Conservation (phyloP, 2,113 vertebrate genomes). For the Percina caprodes region DNA sequence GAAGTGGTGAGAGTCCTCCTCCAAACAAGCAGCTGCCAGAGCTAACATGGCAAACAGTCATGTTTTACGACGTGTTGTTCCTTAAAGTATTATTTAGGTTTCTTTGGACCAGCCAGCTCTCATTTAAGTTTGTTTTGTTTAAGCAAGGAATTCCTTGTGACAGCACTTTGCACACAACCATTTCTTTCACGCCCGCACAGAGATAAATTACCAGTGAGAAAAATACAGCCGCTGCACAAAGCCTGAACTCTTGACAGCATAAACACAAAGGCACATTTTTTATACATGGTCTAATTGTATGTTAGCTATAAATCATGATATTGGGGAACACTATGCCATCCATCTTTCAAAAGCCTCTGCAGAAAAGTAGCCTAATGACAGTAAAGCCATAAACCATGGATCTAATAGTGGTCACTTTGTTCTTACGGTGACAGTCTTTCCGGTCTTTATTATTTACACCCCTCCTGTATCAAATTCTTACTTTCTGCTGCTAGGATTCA, state of each 20-base stretch:
- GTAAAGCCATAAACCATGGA: conserved; percentile 44
- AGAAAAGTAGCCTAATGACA: conserved; percentile 50
- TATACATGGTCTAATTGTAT: conserved; percentile 61
- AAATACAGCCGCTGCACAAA: conserved; percentile 52
- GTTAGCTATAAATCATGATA: conserved; percentile 58
- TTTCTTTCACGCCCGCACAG: conserved; percentile 58
- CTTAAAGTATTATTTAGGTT: conserved; percentile 65
- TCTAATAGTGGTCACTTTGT: conserved; percentile 29
- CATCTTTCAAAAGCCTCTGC: conserved; percentile 47
- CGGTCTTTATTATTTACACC: conserved; percentile 36
- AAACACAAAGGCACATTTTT: conserved; percentile 67
- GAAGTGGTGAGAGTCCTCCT: conserved; percentile 29
- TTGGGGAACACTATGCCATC: conserved; percentile 22
- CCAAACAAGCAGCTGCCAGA: conserved; percentile 26
- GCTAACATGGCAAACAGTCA: conserved; percentile 55
- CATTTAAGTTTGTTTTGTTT: conserved; percentile 66
- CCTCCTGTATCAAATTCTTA: conserved; percentile 3
- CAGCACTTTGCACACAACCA: conserved; percentile 66
- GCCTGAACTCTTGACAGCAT: conserved; percentile 64
- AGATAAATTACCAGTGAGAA: conserved; percentile 68
- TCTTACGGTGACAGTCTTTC: conserved; percentile 41
- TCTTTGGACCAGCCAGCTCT: conserved; percentile 49
- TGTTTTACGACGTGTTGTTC: conserved; percentile 62
- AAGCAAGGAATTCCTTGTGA: conserved; percentile 60
- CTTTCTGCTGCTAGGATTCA: conserved; percentile 5